Base-by-base conservation (phyloP, 2,113 vertebrate genomes). In the Zootoca vivipara region DNA sequence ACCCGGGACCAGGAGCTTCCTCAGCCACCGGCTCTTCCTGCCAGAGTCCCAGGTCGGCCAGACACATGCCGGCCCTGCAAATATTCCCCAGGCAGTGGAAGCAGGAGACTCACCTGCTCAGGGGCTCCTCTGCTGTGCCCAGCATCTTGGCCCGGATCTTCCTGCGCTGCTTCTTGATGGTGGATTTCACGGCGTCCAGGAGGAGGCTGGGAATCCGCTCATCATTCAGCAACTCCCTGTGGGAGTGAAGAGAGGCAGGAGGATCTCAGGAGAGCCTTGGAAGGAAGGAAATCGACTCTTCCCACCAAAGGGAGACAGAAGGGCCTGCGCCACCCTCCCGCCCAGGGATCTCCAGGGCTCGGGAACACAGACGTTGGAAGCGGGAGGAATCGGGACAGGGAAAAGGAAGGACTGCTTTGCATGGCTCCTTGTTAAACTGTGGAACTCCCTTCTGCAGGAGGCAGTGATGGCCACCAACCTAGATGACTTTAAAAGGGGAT, bases 111-210 rank as follows among this genome's bases (percentile, higher is more conserved):
- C 83, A 99, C 99, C 98, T 99, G 97, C 97, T 98, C 0, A 93
- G 97, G 0, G 97, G 93, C 35, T 97, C 97, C 78, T 97, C 98
- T 0, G 85, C 86, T 0, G 97, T 98, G 33, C 99, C 99, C 80
- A 99, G 96, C 99, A 99, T 99, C 95, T 99, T 99, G 30, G 98
- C 97, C 86, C 99, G 98, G 90, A 99, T 99, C 92, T 99, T 97
- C 62, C 96, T 98, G 81, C 97, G 97, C 94, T 97, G 98, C 81
- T 97, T 98, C 90, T 95, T 98, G 90, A 99, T 97, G 77, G 97
- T 97, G 1, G 98, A 97, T 78, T 98, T 98, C 92, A 98, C 97
- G 0, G 98, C 98, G 12, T 98, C 97, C 28, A 99, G 87, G 78
- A 99, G 96, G 89, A 99, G 98, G 24, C 97, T 93, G 0, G 99